A percentile compares a stretch with the other conserved stretches of the same genome.
phyloP scores from a whole-genome alignment of 1,140 invertebrate species.

The Bombus fervidus region DNA sequence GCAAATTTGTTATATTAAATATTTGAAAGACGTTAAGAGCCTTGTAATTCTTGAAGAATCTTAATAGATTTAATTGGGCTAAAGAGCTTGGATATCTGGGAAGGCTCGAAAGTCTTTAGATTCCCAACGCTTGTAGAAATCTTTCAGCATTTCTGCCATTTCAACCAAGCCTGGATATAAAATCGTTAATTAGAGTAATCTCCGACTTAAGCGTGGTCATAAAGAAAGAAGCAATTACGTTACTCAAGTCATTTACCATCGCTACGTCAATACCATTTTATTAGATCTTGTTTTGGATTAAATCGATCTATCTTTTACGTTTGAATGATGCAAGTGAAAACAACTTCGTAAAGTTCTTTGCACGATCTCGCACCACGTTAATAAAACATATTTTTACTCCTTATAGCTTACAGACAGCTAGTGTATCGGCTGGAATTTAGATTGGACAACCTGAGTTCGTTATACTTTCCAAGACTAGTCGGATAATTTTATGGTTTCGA shows the following conservation, averaged over 20 bases:
- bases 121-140: background rate
- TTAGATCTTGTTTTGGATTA: background rate
- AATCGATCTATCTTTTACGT: background rate
- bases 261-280: too few relatives aligned
- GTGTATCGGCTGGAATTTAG: background rate
- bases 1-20: background rate
- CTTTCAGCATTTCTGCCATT: background rate
- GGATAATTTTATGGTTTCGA: constrained; percentile 25
- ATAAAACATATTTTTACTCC: background rate
- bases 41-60: background rate
- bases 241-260: background rate
- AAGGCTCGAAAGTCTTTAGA: constrained; percentile 13
- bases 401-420: too few relatives aligned
- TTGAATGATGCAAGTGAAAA: background rate
- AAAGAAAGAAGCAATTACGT: background rate
- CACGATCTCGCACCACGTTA: background rate
- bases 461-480: background rate
- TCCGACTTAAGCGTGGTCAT: background rate
- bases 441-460: background rate
- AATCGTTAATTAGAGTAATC: constrained; percentile 2
- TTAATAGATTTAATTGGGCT: constrained; percentile 17
- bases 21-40: background rate
- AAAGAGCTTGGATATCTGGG: background rate
- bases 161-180: background rate
- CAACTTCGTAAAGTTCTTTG: background rate